Evolutionary conservation across 2,888 invertebrate species (phyloP).

Genomic region (Calephelis perditalis): DNA sequence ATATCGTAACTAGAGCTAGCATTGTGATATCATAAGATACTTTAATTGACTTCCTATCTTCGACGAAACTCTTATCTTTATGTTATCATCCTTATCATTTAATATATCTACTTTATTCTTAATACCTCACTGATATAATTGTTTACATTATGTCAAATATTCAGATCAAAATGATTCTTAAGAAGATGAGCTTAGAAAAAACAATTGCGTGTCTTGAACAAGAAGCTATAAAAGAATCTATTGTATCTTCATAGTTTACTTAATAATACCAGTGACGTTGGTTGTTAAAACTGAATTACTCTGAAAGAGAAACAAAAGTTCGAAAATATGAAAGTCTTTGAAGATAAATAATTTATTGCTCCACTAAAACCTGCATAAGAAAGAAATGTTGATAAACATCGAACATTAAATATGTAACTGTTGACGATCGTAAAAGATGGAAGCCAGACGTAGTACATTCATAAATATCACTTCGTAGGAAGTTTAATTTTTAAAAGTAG

Average conservation of each 20-base stretch:
- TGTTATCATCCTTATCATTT: slow-evolving; percentile 37
- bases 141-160: not conserved
- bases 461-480: slow-evolving; percentile 69
- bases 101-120: slow-evolving; percentile 39
- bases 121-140: slow-evolving; percentile 36
- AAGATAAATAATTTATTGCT: slow-evolving; percentile 74
- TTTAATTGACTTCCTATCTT: slow-evolving; percentile 44
- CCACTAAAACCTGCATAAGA: slow-evolving; percentile 76
- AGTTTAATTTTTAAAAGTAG: slow-evolving; percentile 62
- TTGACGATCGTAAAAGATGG: slow-evolving; percentile 72
- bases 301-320: slow-evolving; percentile 64
- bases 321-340: slow-evolving; percentile 72
- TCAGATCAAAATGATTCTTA: slow-evolving; percentile 15
- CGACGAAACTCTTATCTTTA: slow-evolving; percentile 52
- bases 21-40: slow-evolving; percentile 53
- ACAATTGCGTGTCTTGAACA: not conserved
- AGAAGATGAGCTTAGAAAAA: slow-evolving; percentile 12
- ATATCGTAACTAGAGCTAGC: slow-evolving; percentile 40
- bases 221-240: slow-evolving; percentile 3
- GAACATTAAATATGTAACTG: slow-evolving; percentile 78
- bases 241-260: slow-evolving; percentile 39
- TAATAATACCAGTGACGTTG: slow-evolving; percentile 58
- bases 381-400: slow-evolving; percentile 78
- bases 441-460: slow-evolving; percentile 66
- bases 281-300: slow-evolving; percentile 46